Evolutionary conservation across 30 jellyfish, hydroid and myxozoan species (phyloP), one percentile per base, ranked within the genome.

Genomic region (Cassiopea andromeda): DNA sequence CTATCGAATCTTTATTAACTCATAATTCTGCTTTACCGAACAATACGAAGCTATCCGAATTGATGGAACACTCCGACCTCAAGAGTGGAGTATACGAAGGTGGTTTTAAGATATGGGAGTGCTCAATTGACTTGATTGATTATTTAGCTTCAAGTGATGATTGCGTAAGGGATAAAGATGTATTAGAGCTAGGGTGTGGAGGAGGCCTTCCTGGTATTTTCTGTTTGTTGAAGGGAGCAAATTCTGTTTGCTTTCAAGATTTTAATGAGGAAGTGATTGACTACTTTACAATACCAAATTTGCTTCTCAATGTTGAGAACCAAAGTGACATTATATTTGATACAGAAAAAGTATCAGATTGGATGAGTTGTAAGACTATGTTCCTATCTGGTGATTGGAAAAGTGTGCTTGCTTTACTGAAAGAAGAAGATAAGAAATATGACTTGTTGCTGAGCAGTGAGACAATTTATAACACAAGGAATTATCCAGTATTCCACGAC

Each of bases 31-130:
- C 3, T 0, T 75, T 27, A 44, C 47, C 45, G 5, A 75, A 7
- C 71, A 46, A 54, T 38, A 38, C 46, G 15, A 59, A 47, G 50
- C 61, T 87, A 18, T 17, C 27, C 7, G 94, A 78, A 15, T 75
- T 87, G 61, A 44, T 90, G 13, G 77, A 70, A 18, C 61, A 87
- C 12, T 96, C 99, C 1, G 99, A 96, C 72, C 73, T 96, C 60
- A 76, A 80, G 19, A 78, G 92, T 48, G 99, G 99, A 12, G 94
- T 87, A 8, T 96, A 96, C 77, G 99, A 96, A 87, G 99, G 99
- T 44, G 99, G 99, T 8, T 85, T 96, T 61, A 96, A 92, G 78
- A 93, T 96, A 1, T 96, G 99, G 99, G 99, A 96, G 72, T 92
- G 99, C 74, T 83, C 99, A 1, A 75, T 83, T 70, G 99, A 96